A percentile compares a stretch with the other conserved stretches of the same genome.
Conservation (phyloP, 1,140 invertebrate species). For the Drosophila saltans region DNA sequence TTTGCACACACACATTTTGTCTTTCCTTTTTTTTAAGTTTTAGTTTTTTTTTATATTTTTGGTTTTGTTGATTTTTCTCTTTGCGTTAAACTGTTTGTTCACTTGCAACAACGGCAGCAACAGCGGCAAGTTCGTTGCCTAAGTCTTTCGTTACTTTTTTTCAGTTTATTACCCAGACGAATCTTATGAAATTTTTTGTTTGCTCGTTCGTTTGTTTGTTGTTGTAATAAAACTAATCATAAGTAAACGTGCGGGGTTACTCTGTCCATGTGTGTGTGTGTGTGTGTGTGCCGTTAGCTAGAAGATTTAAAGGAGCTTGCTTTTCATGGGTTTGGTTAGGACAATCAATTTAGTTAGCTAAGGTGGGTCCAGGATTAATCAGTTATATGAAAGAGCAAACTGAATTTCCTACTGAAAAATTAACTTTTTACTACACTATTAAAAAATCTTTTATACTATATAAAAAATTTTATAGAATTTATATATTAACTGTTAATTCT, state of each 20-base stretch:
- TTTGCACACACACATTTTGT: constrained; percentile 64
- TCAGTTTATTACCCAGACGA: constrained; percentile 53
- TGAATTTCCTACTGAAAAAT: neutral
- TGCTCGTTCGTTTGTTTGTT: constrained; percentile 15
- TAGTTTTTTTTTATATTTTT: constrained; percentile 22
- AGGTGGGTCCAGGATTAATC: constrained; percentile 35
- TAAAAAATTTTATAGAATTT: no score
- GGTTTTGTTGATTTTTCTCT: constrained; percentile 56
- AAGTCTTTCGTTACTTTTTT: constrained; percentile 59
- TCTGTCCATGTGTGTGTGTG: constrained; percentile 16
- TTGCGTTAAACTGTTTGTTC: constrained; percentile 70
- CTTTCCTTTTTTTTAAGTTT: constrained; percentile 25
- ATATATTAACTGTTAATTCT: no score
- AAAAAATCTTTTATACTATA: no score
- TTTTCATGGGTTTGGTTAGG: constrained; percentile 17
- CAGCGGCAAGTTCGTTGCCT: constrained; percentile 67
- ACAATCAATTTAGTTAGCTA: constrained; percentile 28
- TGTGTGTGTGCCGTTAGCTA: constrained; percentile 47
- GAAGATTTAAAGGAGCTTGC: constrained; percentile 20
- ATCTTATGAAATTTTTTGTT: constrained; percentile 43
- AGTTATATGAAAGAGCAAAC: constrained; percentile 3
- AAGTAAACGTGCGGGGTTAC: constrained; percentile 42
- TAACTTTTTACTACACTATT: neutral
- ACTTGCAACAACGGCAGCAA: constrained; percentile 12
- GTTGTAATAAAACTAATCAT: constrained; percentile 44